Evolutionary conservation across 2,888 invertebrate genomes (phyloP).

Genomic region (Drosophila imparisetae): DNA sequence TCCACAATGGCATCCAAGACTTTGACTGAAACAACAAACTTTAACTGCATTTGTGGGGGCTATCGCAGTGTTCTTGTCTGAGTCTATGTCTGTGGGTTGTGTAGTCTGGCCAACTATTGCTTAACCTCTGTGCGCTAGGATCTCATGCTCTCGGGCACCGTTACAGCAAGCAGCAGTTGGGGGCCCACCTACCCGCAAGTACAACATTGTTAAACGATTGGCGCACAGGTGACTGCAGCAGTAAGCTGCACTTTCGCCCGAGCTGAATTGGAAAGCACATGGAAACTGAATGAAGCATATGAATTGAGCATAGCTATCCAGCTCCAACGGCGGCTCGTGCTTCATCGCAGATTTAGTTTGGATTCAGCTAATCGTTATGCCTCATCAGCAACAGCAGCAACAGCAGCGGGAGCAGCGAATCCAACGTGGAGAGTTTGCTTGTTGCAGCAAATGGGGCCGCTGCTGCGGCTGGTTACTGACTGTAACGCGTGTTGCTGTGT

Average conservation of each 20-base stretch:
- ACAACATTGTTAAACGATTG: constrained; percentile 50
- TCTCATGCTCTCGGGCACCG: constrained; percentile 63
- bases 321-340: constrained; percentile 42
- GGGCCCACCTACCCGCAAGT: constrained; percentile 55
- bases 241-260: constrained; percentile 49
- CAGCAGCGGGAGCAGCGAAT: constrained; percentile 7
- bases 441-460: constrained; percentile 26
- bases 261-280: constrained; percentile 61
- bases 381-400: constrained; percentile 47
- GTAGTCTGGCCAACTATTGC: constrained; percentile 36
- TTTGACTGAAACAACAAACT: constrained; percentile 18
- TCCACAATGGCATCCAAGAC: constrained; percentile 50
- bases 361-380: constrained; percentile 55
- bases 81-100: constrained; percentile 6
- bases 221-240: constrained; percentile 29
- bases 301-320: constrained; percentile 13
- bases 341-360: constrained; percentile 50
- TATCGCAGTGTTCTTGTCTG: constrained; percentile 41
- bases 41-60: constrained; percentile 39
- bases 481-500: constrained; percentile 17
- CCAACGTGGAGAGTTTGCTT: constrained; percentile 11
- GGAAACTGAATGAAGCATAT: constrained; percentile 8
- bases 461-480: constrained; percentile 15
- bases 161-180: constrained; percentile 16
- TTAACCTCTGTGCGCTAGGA: constrained; percentile 69